Evolutionary conservation across 2,797 vertebrate species (phyloP), one percentile per base, ranked within the genome.

Genomic region (Fundulus diaphanus): DNA sequence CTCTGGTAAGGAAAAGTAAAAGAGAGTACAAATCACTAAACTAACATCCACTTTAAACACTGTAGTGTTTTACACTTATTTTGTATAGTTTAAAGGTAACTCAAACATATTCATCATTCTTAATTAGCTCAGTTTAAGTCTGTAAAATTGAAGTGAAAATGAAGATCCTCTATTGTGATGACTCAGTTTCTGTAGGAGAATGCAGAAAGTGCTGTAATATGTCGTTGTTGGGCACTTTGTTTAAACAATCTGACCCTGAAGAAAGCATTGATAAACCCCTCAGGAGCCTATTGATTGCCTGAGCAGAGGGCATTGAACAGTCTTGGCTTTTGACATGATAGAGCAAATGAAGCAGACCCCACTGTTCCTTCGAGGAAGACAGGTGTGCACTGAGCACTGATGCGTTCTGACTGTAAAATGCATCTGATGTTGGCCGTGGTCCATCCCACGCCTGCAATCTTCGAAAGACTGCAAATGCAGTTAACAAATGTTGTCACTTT

Each of bases 381-480:
- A 88, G 88, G 87, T 90, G 84, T 72, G 77, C 72, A 86, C 82
- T 69, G 83, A 77, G 74, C 78, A 73, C 57, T 78, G 78, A 76
- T 83, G 90, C 89, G 51, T 79, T 79, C 46, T 27, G 70, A 72
- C 52, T 70, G 82, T 77, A 77, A 82, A 77, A 79, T 70, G 69
- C 85, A 74, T 80, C 76, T 72, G 51, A 82, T 83, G 70, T 51
- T 8, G 48, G 46, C 68, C 77, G 71, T 9, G 13, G 72, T 76
- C 73, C 66, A 65, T 74, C 71, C 52, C 52, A 2, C 29, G 61
- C 49, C 71, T 73, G 59, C 63, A 76, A 74, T 83, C 76, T 76
- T 76, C 69, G 40, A 24, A 70, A 72, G 31, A 33, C 72, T 20
- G 68, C 78, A 61, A 78, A 57, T 68, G 74, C 7, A 70, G 67